Base-by-base conservation (phyloP, 1,140 invertebrate species). In the Drosophila persimilis region DNA sequence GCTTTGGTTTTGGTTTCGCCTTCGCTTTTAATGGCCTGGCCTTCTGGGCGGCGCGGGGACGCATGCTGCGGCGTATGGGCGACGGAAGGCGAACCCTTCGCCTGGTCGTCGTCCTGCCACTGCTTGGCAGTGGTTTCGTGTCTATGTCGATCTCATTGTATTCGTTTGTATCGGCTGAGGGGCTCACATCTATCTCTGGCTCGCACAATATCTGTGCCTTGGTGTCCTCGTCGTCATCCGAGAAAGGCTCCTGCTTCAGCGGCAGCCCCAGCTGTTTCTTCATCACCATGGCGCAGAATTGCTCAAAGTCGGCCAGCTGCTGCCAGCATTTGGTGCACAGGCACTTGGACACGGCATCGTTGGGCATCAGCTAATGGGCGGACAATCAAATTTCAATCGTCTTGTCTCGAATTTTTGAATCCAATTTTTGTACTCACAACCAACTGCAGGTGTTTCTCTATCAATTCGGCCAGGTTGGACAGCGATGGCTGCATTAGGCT, bases 281-380 rank as follows among this genome's bases (percentile, higher is more conserved):
- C 54, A 69, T 59, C 11, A 76, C 73, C 73, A 76, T 76, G 7
- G 48, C 6, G 35, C 64, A 76, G 41, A 76, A 76, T 20, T 70
- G 29, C 5, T 70, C 55, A n/a, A 76, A 76, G 65, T 76, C 64
- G 17, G 57, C 50, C 39, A 76, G 17, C 11, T 76, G 73, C n/a
- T 69, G 55, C 73, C 73, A 76, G 43, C 73, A 76, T 35, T 48
- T 51, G 11, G 61, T 70, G 53, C 73, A 76, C 11, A 76, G 73
- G 29, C 53, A 46, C 24, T 44, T 17, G 51, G 73, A 70, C n/a
- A 66, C 56, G 2, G 46, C 52, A 45, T 70, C 45, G 22, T 62
- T 62, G 6, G 53, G 55, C 56, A 70, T 46, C 29, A 77, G 43
- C 73, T 76, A 24, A 13, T 39, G 20, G 24, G 35, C 6, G 29